Base-by-base conservation (phyloP, 2,888 invertebrate genomes). In the Blastobasis lacticolella region DNA sequence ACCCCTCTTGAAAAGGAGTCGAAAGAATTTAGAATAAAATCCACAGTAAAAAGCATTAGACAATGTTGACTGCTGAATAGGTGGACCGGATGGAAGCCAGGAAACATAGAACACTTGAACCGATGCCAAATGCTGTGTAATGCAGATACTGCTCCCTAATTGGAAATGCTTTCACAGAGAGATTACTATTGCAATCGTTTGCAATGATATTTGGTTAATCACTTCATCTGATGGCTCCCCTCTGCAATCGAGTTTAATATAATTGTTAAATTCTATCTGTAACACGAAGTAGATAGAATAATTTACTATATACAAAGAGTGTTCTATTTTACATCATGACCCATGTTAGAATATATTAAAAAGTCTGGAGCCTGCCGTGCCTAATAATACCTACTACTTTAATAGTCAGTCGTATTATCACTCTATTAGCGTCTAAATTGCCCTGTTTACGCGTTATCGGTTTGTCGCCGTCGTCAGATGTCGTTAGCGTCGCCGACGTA, bases 401-500 rank as follows among this genome's bases (percentile, higher is more conserved):
- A 73, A 80, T 84, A 85, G 74, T 88, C 87, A 88, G 87, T 88
- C 87, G 84, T 83, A 76, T 82, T 86, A 84, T 85, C 86, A 85
- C 85, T 84, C 80, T 75, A 66, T 71, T 76, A 82, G 79, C 76
- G 81, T 81, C 78, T 79, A 80, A 71, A 73, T 74, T 77, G 76
- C 77, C 79, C 75, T 76, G 75, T 75, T 80, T 79, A 84, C 67
- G 81, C 75, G 71, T 73, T 78, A 66, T 87, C 84, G 70, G 71
- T 73, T 56, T 75, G 81, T 62, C 87, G 84, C 64, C 87, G 83
- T 71, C 89, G 92, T 92, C 92, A 93, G 83, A 92, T 93, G 71
- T 93, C 93, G 67, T 91, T 90, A 55, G 92, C 91, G 69, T 95
- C 95, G 43, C 95, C 95, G 51, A 94, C 95, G 77, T 95, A 95